Evolutionary conservation across 1,140 invertebrate species (phyloP), one percentile per base, ranked within the genome.

Genomic region (Oryctes rhinoceros): DNA sequence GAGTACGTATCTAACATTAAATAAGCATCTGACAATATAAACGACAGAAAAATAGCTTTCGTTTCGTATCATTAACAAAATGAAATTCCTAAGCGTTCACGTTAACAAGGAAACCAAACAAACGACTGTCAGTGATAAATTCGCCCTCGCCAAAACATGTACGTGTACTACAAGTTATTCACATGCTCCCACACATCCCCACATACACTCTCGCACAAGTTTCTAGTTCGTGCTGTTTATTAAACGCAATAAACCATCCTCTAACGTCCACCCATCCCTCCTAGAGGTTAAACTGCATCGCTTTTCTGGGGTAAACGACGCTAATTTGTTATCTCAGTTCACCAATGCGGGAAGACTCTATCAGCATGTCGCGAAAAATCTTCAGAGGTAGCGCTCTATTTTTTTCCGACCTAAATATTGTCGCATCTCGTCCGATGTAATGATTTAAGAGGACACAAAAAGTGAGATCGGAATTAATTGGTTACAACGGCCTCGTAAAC

Each of bases 61-160:
- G 67, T 74, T 74, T 18, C 30, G 9, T 74, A 37, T 35, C 67
- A 37, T 74, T 39, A 35, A 59, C 53, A 18, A 59, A 59, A 59
- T 59, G 53, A 59, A 59, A 59, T 18, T 59, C 18, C 53, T 18
- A 18, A 18, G n/a, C 15, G 53, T 59, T 59, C 15, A 18, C 53
- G 53, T 59, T 59, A 59, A 59, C 53, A 59, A 59, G 53, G 53
- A 6, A 59, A 18, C 6, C 15, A 59, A 59, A 59, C 53, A 59
- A 59, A 59, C n/a, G 53, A 59, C 53, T 59, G 53, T 59, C 53
- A 59, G 53, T 59, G 53, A 59, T 59, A 59, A 59, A 59, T 59
- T 20, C 53, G 18, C 53, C 53, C 53, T 59, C 18, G 5, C 53
- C 18, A 59, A 18, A 59, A 59, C 53, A 15, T 59, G 9, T 44